Conservation (phyloP, 2,113 vertebrate genomes). For the Prionailurus bengalensis region DNA sequence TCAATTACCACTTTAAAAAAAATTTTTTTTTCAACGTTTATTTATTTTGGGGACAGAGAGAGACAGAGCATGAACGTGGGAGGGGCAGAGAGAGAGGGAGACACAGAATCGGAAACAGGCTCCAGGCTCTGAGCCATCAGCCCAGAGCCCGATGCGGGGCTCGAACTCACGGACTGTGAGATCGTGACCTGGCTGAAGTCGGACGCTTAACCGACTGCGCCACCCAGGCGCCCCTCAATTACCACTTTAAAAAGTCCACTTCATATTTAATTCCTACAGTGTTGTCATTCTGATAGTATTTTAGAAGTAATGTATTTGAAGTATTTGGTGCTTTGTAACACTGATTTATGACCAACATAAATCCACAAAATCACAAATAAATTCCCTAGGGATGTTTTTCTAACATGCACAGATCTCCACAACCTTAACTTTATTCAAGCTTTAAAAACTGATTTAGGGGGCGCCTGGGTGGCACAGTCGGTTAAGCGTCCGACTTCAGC, state of each 20-base stretch:
- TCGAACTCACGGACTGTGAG: too few species aligned
- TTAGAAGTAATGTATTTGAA: slow-evolving; percentile 13
- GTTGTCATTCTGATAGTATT: neutral
- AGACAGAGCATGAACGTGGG: too few species aligned
- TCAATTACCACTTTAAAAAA: slow-evolving; percentile 50
- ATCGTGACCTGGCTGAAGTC: too few species aligned
- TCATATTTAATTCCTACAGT: slow-evolving; percentile 49
- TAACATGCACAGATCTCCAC: slow-evolving; percentile 5
- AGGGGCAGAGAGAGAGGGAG: too few species aligned
- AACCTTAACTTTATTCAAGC: slow-evolving; percentile 29
- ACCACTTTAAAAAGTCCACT: slow-evolving; percentile 38
- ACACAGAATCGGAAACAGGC: too few species aligned
- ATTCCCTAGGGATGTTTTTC: neutral
- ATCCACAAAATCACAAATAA: slow-evolving; percentile 53
- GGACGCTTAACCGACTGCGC: too few species aligned
- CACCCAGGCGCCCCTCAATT: neutral
- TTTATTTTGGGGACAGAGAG: too few species aligned
- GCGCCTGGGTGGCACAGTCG: too few species aligned
- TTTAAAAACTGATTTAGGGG: neutral
- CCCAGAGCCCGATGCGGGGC: too few species aligned
- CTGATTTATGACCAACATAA: slow-evolving; percentile 58
- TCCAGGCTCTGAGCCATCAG: too few species aligned
- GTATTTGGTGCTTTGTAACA: neutral
- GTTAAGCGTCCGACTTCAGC: too few species aligned
- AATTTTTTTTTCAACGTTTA: too few species aligned